Percentiles rank a stretch among this genome's conserved stretches.
These are phyloP conservation scores for Sycophila sp. DNA, from an alignment of 1,140 invertebrate genomes.

Conservation along the genomic window DNA sequence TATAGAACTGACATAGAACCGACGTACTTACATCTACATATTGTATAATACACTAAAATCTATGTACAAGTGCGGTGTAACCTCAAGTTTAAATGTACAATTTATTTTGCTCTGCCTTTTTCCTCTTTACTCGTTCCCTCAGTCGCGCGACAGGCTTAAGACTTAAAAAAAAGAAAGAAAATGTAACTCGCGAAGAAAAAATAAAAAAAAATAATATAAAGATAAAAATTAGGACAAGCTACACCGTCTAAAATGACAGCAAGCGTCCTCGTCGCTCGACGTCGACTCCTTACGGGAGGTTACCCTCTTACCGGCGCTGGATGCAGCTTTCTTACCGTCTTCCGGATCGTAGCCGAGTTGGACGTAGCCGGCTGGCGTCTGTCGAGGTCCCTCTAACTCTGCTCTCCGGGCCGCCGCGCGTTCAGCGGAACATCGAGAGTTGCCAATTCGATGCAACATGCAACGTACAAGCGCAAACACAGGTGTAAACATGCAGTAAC, in stretches of 20 bases:
- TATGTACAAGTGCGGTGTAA: constrained; percentile 23
- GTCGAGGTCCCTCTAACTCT: constrained; percentile 49
- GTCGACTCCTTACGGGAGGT: constrained; percentile 26
- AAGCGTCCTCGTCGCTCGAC: constrained; percentile 47
- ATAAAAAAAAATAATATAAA: not conserved
- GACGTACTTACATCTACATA: constrained; percentile 5
- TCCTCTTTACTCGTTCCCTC: no score
- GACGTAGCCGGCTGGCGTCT: constrained; percentile 36
- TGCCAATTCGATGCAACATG: constrained; percentile 44
- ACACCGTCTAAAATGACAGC: constrained; percentile 50
- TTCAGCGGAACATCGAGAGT: not conserved
- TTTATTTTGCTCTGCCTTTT: not conserved
- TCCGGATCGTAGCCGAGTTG: constrained; percentile 47
- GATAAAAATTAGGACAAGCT: constrained; percentile 50
- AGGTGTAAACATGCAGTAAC: constrained; percentile 33
- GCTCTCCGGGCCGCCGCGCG: constrained; percentile 25
- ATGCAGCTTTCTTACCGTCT: constrained; percentile 58
- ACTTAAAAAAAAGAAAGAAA: not conserved
- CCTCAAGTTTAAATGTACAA: constrained; percentile 15
- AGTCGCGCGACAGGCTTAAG: not conserved
- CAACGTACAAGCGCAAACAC: constrained; percentile 55
- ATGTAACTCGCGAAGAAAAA: not conserved
- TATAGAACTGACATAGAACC: constrained; percentile 20
- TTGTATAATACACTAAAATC: constrained; percentile 26
- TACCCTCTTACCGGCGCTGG: constrained; percentile 37